Percentiles rank a stretch among this genome's conserved stretches.
Evolutionary conservation across 2,113 vertebrate genomes (phyloP).

Genomic region (Chaetodon trifascialis): DNA sequence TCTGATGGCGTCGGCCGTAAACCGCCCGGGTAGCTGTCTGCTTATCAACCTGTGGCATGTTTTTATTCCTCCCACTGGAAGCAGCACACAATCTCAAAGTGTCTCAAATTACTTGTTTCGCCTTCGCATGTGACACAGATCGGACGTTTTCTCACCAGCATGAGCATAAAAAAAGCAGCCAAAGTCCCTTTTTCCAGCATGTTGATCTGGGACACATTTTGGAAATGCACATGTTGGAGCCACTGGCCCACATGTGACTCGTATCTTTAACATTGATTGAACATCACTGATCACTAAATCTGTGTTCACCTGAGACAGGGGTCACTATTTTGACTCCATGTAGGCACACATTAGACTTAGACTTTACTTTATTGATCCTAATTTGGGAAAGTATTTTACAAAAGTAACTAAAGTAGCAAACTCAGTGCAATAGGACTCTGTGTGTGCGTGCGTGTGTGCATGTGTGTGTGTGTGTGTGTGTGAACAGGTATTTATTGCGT

Average conservation of each 20-base stretch:
- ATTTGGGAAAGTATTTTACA: too few species aligned
- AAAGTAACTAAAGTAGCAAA: too few species aligned
- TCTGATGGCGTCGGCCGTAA: conserved; percentile 10
- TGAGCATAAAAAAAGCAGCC: background rate
- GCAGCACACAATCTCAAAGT: background rate
- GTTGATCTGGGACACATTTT: conserved; percentile 5
- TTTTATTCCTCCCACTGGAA: background rate
- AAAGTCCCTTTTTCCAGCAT: background rate
- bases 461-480: too few species aligned
- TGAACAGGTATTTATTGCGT: too few species aligned
- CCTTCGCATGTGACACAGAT: background rate
- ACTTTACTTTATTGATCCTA: too few species aligned
- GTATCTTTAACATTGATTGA: conserved; percentile 21
- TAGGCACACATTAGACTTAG: too few species aligned
- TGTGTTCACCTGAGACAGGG: conserved; percentile 29
- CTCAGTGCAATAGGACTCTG: too few species aligned
- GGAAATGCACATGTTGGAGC: conserved; percentile 20
- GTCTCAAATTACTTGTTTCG: background rate
- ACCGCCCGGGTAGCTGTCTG: background rate
- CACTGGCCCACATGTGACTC: conserved; percentile 26
- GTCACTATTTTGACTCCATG: background rate
- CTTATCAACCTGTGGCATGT: conserved; percentile 16
- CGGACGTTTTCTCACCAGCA: background rate
- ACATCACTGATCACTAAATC: conserved; percentile 4
- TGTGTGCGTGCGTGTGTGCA: too few species aligned